These are phyloP conservation scores for Manis crassicaudata DNA, from an alignment of 2,797 vertebrate species.

Conservation along the genomic window DNA sequence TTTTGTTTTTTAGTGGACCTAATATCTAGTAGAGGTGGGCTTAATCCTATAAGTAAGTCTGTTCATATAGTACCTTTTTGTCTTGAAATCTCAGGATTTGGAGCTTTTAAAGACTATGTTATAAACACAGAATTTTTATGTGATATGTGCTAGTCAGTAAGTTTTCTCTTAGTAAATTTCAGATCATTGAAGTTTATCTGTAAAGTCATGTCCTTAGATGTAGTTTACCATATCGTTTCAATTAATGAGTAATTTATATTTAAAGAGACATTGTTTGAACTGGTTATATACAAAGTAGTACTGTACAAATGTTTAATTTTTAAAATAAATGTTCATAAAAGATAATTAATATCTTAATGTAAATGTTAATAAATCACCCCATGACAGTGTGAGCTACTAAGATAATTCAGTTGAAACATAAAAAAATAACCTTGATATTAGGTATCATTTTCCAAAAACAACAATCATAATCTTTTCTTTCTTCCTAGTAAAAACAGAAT, in stretches of 20 bases:
- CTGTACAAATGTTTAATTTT: conserved; percentile 13
- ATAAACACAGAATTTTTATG: conserved; percentile 2
- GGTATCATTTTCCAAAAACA: background rate
- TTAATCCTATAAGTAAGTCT: conserved; percentile 4
- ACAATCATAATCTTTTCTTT: conserved; percentile 18
- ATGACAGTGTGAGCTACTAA: background rate
- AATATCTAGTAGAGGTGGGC: background rate
- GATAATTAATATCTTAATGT: conserved; percentile 1
- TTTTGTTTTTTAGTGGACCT: conserved; percentile 5
- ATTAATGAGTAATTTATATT: background rate
- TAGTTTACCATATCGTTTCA: conserved; percentile 27
- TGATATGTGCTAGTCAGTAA: background rate
- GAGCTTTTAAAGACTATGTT: background rate
- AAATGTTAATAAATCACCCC: conserved; percentile 38
- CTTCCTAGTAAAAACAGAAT: conserved; percentile 75
- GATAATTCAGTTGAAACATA: conserved; percentile 14
- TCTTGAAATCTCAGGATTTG: conserved; percentile 8
- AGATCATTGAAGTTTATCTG: background rate
- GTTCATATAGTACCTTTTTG: background rate
- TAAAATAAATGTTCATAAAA: conserved; percentile 31
- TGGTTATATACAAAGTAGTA: background rate
- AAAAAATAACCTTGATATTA: conserved; percentile 21
- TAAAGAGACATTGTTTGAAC: conserved; percentile 52
- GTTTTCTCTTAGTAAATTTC: conserved; percentile 40
- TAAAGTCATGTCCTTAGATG: background rate